Percentiles rank a stretch among this genome's conserved stretches.
Evolutionary conservation across 2,113 vertebrate species (phyloP).

Genomic region (Sciurus niger): DNA sequence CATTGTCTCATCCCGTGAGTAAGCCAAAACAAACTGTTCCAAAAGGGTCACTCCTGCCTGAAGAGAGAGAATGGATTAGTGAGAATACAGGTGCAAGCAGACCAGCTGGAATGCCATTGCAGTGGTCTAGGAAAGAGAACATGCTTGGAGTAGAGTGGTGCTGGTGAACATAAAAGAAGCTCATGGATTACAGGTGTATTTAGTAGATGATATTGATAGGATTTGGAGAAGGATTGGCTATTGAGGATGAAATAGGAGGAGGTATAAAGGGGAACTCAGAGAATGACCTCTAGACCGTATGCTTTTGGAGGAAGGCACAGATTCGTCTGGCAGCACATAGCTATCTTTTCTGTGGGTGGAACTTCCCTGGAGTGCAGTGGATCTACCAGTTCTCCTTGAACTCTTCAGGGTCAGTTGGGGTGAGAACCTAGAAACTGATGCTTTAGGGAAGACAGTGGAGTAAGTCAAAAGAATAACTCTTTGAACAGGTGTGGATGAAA

Average conservation of each 20-base stretch:
- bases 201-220: neutral
- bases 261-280: neutral
- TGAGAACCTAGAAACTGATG: neutral
- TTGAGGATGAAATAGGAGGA: neutral
- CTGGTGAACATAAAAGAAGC: neutral
- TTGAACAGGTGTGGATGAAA: neutral
- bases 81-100: neutral
- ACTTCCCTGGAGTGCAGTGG: neutral
- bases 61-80: neutral
- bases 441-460: neutral
- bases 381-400: neutral
- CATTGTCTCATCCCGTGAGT: neutral
- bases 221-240: neutral
- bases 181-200: neutral
- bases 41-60: neutral
- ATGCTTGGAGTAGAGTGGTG: neutral
- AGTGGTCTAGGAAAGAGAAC: neutral
- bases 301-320: neutral
- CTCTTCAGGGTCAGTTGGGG: neutral
- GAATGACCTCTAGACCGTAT: neutral
- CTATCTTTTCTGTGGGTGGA: neutral
- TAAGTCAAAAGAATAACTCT: neutral
- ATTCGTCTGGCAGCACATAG: neutral
- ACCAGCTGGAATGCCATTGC: neutral
- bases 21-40: neutral